Evolutionary conservation across 2,797 vertebrate genomes (phyloP).

Genomic region (Silurus aristotelis): DNA sequence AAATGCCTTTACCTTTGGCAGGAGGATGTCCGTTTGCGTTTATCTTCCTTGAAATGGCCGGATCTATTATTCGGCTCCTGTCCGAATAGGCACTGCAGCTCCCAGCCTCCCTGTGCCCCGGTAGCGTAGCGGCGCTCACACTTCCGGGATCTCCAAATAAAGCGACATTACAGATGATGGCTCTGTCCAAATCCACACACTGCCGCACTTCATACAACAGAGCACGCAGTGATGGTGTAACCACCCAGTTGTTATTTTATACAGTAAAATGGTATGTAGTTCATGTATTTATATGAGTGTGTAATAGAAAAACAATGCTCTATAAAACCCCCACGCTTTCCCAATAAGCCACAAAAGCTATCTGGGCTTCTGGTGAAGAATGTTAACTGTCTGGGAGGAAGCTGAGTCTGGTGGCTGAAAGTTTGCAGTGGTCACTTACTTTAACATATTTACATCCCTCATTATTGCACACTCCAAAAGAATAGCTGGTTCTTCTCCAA

Average conservation of each 20-base stretch:
- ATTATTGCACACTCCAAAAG: too few species aligned
- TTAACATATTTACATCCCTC: too few species aligned
- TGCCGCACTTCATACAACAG: neutral
- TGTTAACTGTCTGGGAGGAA: neutral
- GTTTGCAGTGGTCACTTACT: too few species aligned
- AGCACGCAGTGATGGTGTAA: neutral
- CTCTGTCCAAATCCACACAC: neutral
- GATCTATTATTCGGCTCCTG: slow-evolving; percentile 48
- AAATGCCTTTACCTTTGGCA: slow-evolving; percentile 47
- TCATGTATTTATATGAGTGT: neutral
- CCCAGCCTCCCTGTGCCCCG: slow-evolving; percentile 69
- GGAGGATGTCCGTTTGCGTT: neutral
- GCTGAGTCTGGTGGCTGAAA: neutral
- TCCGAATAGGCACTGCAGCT: slow-evolving; percentile 50
- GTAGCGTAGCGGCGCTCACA: slow-evolving; percentile 72
- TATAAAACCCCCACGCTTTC: neutral
- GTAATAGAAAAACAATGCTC: neutral
- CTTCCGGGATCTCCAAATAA: slow-evolving; percentile 93
- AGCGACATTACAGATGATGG: slow-evolving; percentile 72
- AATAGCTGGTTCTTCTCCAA: too few species aligned
- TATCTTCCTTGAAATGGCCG: slow-evolving; percentile 47
- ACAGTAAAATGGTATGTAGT: neutral
- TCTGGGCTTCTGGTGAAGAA: neutral
- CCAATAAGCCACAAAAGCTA: neutral
- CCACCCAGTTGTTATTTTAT: neutral